These are phyloP conservation scores for Zalophus californianus DNA, from an alignment of 2,797 vertebrate species.

Conservation along the genomic window DNA sequence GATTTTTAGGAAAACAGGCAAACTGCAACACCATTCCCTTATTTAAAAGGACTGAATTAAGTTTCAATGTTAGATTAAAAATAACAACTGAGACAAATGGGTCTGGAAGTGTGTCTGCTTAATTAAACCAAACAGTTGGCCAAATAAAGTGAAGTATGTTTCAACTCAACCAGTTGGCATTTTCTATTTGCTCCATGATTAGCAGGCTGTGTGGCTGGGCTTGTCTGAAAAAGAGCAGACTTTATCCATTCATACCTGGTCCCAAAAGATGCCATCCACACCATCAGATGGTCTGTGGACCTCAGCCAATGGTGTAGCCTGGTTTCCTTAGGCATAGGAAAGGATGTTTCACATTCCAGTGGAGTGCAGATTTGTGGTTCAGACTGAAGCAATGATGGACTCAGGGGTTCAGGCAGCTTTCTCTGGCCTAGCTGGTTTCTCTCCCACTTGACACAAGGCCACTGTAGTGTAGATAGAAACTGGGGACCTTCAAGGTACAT, in stretches of 20 bases:
- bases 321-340: not conserved
- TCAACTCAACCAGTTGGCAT: conserved; percentile 51
- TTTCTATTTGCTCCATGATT: conserved; percentile 18
- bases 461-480: not conserved
- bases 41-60: conserved; percentile 62
- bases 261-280: not conserved
- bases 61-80: conserved; percentile 63
- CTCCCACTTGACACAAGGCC: not conserved
- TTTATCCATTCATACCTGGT: not conserved
- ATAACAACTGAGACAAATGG: conserved; percentile 67
- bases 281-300: not conserved
- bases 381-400: not conserved
- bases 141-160: conserved; percentile 66
- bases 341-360: not conserved
- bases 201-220: not conserved
- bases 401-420: not conserved
- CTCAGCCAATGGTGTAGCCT: not conserved
- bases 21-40: conserved; percentile 52
- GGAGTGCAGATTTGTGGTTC: not conserved
- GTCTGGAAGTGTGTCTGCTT: conserved; percentile 68
- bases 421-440: conserved; percentile 25
- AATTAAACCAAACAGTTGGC: conserved; percentile 76
- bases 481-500: not conserved
- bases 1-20: conserved; percentile 57
- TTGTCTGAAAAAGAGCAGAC: conserved; percentile 24